Base-by-base conservation (phyloP, 2,797 vertebrate species). In the Balearica regulorum region DNA sequence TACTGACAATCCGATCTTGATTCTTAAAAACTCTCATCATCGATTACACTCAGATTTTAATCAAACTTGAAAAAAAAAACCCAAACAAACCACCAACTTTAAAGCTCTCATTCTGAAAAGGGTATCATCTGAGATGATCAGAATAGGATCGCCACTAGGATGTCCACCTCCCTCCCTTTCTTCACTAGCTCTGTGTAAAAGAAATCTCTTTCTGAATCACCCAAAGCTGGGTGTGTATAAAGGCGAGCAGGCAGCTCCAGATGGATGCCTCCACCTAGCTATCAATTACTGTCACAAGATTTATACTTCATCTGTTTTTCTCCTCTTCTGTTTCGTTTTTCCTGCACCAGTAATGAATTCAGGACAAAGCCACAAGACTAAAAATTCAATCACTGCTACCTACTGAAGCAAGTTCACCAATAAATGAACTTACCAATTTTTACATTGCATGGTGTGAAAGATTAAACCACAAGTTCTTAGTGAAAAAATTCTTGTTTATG, bases 221-320 rank as follows among this genome's bases (percentile, higher is more conserved):
- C 43, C 1, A 0, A 46, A 94, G 46, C 53, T 87, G 88, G 55
- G 53, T 44, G 64, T 81, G 75, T 73, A 35, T 22, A 44, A 88
- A 80, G 33, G 28, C 1, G 0, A 81, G 49, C 51, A 65, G 43
- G 28, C 69, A 90, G 83, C 44, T 84, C 72, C 9, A 4, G 72
- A 51, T n/a, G 28, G 64, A 53, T 65, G 55, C 39, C 57, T 94
- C 69, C 87, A 83, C 85, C 70, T 79, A 90, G 71, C 80, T 77
- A 94, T 65, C 91, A 87, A 79, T 87, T 82, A 90, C 55, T 89
- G 88, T 75, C 90, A 77, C 55, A 92, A 66, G 73, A 90, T 54
- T 89, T 81, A 68, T 49, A 61, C 21, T 83, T 85, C 48, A 68
- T 29, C 37, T 64, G 1, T 41, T 66, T 92, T 73, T 57, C 6